These are phyloP conservation scores for Glaucidium brasilianum DNA, from an alignment of 2,113 vertebrate species.

Conservation along the genomic window DNA sequence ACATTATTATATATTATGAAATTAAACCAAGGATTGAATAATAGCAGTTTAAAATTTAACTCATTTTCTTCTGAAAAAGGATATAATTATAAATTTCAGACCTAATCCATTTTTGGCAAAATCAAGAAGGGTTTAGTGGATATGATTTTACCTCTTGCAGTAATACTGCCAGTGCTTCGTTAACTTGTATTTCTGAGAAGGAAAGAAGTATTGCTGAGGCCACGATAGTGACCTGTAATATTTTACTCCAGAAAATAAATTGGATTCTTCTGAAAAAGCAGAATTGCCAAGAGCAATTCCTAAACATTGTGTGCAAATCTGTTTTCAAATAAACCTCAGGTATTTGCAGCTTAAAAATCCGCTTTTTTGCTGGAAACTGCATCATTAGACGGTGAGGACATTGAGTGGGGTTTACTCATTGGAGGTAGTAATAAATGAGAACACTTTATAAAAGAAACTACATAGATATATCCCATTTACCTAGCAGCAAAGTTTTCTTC, in stretches of 20 bases:
- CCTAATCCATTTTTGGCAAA: background rate
- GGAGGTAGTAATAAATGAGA: background rate
- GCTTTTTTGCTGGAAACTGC: background rate
- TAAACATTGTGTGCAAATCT: background rate
- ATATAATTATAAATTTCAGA: background rate
- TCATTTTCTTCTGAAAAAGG: background rate
- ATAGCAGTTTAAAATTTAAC: background rate
- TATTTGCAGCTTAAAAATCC: background rate
- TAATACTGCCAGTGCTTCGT: background rate
- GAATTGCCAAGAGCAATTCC: background rate
- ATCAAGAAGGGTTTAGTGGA: background rate
- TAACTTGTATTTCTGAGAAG: background rate
- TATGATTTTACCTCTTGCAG: background rate
- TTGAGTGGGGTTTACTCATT: background rate
- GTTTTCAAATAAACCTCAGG: background rate
- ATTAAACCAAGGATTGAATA: background rate
- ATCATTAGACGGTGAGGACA: background rate
- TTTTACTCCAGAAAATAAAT: background rate
- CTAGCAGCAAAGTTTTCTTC: background rate
- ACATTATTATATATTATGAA: background rate
- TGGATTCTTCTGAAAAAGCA: background rate
- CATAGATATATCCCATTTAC: background rate
- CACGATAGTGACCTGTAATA: background rate
- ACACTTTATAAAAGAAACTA: background rate
- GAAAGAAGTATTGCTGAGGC: background rate